These are phyloP conservation scores for Pholis gunnellus DNA, from an alignment of 2,113 vertebrate species.

Conservation along the genomic window DNA sequence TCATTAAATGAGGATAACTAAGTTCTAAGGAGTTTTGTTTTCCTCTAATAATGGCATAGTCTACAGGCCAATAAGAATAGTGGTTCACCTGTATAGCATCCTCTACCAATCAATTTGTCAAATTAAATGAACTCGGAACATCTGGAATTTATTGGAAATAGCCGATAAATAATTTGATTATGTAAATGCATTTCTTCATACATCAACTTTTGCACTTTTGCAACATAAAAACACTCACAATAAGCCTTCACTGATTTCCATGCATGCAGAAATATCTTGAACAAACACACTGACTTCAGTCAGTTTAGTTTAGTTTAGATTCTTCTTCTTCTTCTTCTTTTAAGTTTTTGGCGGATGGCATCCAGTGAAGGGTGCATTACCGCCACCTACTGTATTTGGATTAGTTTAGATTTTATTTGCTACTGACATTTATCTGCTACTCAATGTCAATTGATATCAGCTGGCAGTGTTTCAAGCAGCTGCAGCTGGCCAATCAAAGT, in stretches of 20 bases:
- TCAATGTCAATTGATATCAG: conserved; percentile 23
- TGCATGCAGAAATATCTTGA: background rate
- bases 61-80: background rate
- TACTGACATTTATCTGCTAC: background rate
- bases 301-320: background rate
- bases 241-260: background rate
- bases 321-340: too few species aligned
- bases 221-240: background rate
- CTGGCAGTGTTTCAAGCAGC: conserved; percentile 1
- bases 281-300: background rate
- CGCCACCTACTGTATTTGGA: too few species aligned
- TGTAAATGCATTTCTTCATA: background rate
- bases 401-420: too few species aligned
- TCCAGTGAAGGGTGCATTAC: too few species aligned
- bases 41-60: background rate
- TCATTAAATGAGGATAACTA: too few species aligned
- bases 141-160: background rate
- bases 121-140: background rate
- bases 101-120: background rate
- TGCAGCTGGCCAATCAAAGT: background rate
- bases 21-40: background rate
- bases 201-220: background rate
- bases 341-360: too few species aligned
- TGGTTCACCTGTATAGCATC: background rate
- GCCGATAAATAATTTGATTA: too few species aligned